Base-by-base conservation (phyloP, 2,888 invertebrate species). In the Dasypolia templi region DNA sequence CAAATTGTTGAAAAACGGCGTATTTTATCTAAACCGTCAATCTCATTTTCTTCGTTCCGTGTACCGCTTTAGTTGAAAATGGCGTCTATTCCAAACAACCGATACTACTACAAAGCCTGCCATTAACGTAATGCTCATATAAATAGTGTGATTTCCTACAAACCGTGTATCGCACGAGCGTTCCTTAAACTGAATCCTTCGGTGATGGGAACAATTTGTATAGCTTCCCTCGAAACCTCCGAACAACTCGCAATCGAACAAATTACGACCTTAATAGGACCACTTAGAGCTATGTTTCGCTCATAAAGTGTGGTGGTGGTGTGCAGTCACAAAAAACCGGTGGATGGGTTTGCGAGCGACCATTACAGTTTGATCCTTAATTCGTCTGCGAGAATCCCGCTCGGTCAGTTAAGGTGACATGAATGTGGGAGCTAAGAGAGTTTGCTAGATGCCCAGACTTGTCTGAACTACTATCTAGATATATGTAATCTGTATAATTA, bases 191-290 rank as follows among this genome's bases (percentile, higher is more conserved):
- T 84, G 86, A 84, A 90, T 89, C 87, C 87, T 81, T 78, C 85
- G 83, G 86, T 91, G 92, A 92, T 92, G 92, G 90, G 91, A 91
- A 91, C 92, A 94, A 95, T 95, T 94, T 95, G 95, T 95, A 94
- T 91, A 89, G 94, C 92, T 93, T 90, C 91, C 89, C 89, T 89
- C 90, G 87, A 89, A 89, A 82, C 73, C 69, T 84, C 88, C 86
- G 83, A 84, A 73, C 73, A 84, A 82, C 72, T 73, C 67, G 58
- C 83, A 82, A 85, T 84, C 87, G 84, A 83, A 86, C 89, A 83
- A 94, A 90, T 91, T 84, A 86, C 90, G 79, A 92, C 93, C 91
- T 90, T 94, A 92, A 87, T 77, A 61, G 75, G 69, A 72, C 29
- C 79, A 76, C 85, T 89, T 92, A 93, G 87, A 90, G 92, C 84